A percentile compares a stretch with the other conserved stretches of the same genome.
These are phyloP conservation scores for Stegodyphus mimosarum DNA, from an alignment of 1,140 invertebrate genomes.

Conservation along the genomic window DNA sequence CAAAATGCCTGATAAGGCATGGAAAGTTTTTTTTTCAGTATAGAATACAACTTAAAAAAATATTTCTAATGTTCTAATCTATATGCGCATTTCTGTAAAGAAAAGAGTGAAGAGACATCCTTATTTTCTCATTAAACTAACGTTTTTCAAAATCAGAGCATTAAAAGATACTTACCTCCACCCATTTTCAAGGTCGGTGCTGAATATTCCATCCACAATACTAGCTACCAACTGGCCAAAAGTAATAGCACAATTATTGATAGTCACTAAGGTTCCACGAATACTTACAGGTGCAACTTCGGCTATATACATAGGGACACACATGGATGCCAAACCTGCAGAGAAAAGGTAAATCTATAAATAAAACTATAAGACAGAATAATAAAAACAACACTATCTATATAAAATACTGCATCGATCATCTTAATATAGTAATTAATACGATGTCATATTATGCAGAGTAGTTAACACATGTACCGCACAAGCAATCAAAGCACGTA, in stretches of 20 bases:
- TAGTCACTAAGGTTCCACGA: slow-evolving; percentile 72
- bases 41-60: no score
- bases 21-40: no score
- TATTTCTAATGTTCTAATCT: no score
- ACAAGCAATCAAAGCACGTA: no score
- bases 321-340: slow-evolving; percentile 74
- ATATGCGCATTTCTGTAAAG: no score
- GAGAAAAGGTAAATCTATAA: slow-evolving; percentile 32
- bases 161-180: slow-evolving; percentile 70
- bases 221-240: slow-evolving; percentile 74
- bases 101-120: no score
- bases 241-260: slow-evolving; percentile 75
- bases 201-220: slow-evolving; percentile 73
- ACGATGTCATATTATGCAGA: no score
- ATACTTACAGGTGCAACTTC: slow-evolving; percentile 73
- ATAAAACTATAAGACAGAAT: background rate
- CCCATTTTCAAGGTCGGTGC: slow-evolving; percentile 69
- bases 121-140: no score
- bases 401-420: no score
- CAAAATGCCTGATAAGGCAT: no score
- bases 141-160: background rate
- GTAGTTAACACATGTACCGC: no score
- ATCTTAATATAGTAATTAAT: no score
- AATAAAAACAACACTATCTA: background rate
- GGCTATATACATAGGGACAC: slow-evolving; percentile 76